Evolutionary conservation across 2,113 vertebrate species (phyloP).

Genomic region (Sinocyclocheilus grahami): DNA sequence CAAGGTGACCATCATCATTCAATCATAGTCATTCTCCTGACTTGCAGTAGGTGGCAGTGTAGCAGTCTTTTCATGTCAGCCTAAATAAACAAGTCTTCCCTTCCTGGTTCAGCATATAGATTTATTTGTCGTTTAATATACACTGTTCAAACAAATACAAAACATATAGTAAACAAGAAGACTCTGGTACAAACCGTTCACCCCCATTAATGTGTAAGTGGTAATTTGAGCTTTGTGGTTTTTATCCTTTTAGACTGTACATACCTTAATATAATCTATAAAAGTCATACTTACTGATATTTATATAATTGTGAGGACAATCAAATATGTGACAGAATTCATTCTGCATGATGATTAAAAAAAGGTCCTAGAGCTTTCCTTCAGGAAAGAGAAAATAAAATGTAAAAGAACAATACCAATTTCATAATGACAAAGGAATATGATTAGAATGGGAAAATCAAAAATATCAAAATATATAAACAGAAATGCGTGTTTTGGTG

Average conservation of each 20-base stretch:
- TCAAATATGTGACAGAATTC: neutral
- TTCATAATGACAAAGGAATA: too few relatives aligned
- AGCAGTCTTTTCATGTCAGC: neutral
- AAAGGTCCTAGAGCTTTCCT: constrained; percentile 44
- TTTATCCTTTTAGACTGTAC: neutral
- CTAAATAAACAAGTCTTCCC: neutral
- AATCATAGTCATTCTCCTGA: neutral
- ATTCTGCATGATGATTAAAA: constrained; percentile 46
- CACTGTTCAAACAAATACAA: constrained; percentile 53
- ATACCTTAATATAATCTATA: neutral
- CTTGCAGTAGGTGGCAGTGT: neutral
- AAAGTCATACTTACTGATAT: neutral
- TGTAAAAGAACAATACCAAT: neutral
- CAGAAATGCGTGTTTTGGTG: constrained; percentile 55
- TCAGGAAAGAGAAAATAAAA: constrained; percentile 39
- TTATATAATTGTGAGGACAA: constrained; percentile 4
- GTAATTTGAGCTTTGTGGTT: neutral
- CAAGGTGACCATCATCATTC: neutral
- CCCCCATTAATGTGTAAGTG: neutral
- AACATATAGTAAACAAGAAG: constrained; percentile 47
- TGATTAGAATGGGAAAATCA: constrained; percentile 48
- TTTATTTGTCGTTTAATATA: constrained; percentile 41
- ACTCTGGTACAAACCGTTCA: constrained; percentile 35
- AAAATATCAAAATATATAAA: constrained; percentile 50
- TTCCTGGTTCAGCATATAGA: constrained; percentile 35